Conservation (phyloP, 2,888 invertebrate species). For the Dryadula phaetusa region DNA sequence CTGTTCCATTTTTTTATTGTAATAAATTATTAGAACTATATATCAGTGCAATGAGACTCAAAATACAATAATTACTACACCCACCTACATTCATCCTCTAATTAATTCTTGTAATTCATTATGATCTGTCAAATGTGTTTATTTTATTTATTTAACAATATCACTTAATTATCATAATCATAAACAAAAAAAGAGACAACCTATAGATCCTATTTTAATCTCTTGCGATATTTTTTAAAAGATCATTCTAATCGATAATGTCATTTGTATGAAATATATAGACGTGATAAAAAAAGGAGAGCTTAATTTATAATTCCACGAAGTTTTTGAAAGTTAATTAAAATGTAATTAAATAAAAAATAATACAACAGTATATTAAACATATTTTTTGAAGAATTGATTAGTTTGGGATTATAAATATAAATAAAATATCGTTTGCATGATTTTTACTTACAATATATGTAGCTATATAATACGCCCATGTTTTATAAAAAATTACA, state of each 20-base stretch:
- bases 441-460: no score
- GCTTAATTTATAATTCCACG: background rate
- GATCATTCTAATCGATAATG: conserved; percentile 8
- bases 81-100: background rate
- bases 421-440: no score
- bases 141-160: background rate
- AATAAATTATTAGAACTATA: no score
- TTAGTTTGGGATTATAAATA: no score
- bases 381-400: no score
- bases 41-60: background rate
- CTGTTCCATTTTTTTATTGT: no score
- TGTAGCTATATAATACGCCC: no score
- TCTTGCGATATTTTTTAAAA: background rate
- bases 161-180: background rate
- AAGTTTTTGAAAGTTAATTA: background rate
- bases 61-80: background rate
- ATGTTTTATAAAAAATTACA: no score
- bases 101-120: background rate
- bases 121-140: background rate
- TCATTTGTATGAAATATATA: conserved; percentile 6
- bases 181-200: conserved; percentile 2
- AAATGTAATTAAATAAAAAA: background rate
- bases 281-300: background rate
- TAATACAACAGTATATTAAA: background rate
- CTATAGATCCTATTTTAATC: background rate